phyloP scores from a whole-genome alignment of 2,797 vertebrate species.

The Limnodromus scolopaceus region DNA sequence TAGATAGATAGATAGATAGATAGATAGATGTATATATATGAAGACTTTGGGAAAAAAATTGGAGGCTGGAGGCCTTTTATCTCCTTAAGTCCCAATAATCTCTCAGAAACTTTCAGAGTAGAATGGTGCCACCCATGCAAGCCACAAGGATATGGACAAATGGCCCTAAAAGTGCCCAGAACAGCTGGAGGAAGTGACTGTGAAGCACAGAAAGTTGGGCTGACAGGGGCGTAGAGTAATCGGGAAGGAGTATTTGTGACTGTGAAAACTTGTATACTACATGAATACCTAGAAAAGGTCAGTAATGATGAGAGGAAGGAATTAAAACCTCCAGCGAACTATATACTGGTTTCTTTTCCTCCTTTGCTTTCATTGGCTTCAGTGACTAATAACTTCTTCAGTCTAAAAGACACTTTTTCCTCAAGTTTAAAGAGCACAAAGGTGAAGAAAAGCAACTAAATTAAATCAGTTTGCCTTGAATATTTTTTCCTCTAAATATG shows the following conservation, averaged over 20 bases:
- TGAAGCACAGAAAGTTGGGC: background rate
- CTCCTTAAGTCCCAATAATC: background rate
- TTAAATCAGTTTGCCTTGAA: background rate
- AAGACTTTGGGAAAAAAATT: background rate
- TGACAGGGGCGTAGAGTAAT: background rate
- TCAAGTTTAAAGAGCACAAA: background rate
- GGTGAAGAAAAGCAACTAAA: background rate
- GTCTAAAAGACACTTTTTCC: background rate
- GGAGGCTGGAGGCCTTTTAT: background rate
- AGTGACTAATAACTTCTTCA: background rate
- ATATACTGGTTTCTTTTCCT: background rate
- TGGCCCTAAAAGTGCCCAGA: background rate
- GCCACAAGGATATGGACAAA: background rate
- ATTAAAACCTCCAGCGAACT: background rate
- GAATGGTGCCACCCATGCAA: fast-evolving
- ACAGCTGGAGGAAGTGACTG: background rate
- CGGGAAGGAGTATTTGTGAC: background rate
- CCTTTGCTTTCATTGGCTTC: background rate
- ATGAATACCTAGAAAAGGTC: background rate
- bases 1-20: background rate
- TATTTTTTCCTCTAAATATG: background rate
- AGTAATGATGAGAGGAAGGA: background rate
- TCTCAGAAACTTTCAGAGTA: background rate
- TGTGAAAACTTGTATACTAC: background rate
- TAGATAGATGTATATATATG: background rate